Base-by-base conservation (phyloP, 2,797 vertebrate species). In the Sebastolobus alascanus region DNA sequence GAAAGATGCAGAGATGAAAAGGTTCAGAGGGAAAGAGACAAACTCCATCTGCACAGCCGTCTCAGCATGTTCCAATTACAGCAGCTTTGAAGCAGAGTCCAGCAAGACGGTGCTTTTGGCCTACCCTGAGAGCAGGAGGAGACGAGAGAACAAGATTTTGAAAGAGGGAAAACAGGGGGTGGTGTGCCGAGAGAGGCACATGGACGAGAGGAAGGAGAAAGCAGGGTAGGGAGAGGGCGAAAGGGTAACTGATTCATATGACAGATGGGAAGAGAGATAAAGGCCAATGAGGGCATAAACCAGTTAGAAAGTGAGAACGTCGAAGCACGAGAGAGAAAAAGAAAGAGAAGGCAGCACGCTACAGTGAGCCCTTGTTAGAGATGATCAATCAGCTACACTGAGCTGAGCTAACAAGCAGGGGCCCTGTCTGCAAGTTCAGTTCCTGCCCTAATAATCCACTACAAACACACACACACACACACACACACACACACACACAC, bases 1-100 rank as follows among this genome's bases (percentile, higher is more conserved):
- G 55, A 84, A 73, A 72, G 81, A 85, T 83, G 40, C 35, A 64
- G 52, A 83, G 84, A 91, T 83, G 75, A 89, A 90, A 91, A 79
- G 72, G 68, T 84, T 87, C 37, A 22, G 40, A 85, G 71, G 13
- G 25, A 80, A 73, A 83, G 31, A 78, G 64, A 79, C 68, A 85
- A 86, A 77, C 78, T 86, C 71, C 72, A 67, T 80, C 79, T 79
- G 78, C 76, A 68, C 72, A 72, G 84, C 60, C 18, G 31, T 82
- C 88, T 87, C 90, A 91, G 91, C 90, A 90, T 92, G 92, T 91
- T 95, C 78, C 89, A 92, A 92, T 94, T 94, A 92, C 82, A 86
- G 80, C 59, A 13, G 84, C 93, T 94, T 93, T 93, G 93, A 94
- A 92, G 92, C 86, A 22, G 46, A 70, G 79, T 90, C 84, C 81